Percentiles rank a stretch among this genome's conserved stretches.
Evolutionary conservation across 2,113 vertebrate genomes (phyloP).

Genomic region (Xiphophorus hellerii): DNA sequence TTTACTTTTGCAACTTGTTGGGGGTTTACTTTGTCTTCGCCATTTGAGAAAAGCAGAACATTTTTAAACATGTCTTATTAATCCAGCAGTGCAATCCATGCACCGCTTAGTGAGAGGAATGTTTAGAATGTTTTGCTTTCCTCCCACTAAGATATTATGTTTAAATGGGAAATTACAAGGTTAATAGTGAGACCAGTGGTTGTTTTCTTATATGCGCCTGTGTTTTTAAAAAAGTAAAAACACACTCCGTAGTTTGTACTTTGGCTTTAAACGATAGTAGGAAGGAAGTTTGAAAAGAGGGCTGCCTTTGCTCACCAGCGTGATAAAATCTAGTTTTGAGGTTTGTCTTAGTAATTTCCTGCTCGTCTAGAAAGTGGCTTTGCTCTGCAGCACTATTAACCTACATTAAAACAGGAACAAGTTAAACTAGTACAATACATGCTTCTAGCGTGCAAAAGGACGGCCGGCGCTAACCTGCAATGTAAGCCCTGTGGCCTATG

Average conservation of each 20-base stretch:
- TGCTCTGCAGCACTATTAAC: slow-evolving; percentile 34
- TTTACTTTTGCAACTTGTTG: background rate
- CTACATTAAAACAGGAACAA: slow-evolving; percentile 17
- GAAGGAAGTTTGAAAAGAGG: slow-evolving; percentile 7
- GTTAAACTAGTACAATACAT: background rate
- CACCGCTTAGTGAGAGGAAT: background rate
- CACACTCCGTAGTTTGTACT: background rate
- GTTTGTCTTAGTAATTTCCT: slow-evolving; percentile 51
- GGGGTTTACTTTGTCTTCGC: background rate
- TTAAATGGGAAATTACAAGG: background rate
- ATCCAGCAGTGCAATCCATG: no score
- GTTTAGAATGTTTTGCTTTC: background rate
- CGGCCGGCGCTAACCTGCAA: background rate
- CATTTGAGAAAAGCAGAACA: no score
- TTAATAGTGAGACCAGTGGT: background rate
- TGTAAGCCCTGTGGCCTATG: no score
- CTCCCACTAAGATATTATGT: background rate
- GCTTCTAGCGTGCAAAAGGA: background rate
- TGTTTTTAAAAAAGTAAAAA: background rate
- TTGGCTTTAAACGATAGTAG: background rate
- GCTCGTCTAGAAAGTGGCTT: slow-evolving; percentile 31
- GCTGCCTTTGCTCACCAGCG: background rate
- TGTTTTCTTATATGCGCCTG: background rate
- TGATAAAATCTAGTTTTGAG: slow-evolving; percentile 31
- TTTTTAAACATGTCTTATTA: no score